phyloP scores from a whole-genome alignment of 92 coral and sea anemone species.

The Meandrina meandrites region DNA sequence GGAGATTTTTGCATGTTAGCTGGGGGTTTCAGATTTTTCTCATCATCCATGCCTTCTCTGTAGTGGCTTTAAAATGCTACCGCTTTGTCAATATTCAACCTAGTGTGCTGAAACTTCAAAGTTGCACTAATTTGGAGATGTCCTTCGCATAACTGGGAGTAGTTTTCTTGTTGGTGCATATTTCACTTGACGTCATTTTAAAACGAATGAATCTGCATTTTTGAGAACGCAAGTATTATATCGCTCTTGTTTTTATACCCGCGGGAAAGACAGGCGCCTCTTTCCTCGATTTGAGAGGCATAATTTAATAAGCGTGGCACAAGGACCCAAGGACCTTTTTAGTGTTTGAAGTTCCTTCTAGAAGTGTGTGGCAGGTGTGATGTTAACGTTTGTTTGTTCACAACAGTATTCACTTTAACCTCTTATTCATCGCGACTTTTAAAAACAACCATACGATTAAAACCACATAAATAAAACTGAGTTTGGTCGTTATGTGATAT shows the following conservation, averaged over 20 bases:
- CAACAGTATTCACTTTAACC: conserved; percentile 31
- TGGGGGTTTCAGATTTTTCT: neutral
- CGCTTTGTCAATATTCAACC: neutral
- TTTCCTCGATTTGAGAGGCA: conserved; percentile 36
- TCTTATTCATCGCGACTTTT: conserved; percentile 13
- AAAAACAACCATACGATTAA: conserved; percentile 16
- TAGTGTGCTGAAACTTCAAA: neutral
- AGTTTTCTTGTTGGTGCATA: neutral
- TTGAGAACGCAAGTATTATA: neutral
- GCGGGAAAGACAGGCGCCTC: conserved; percentile 22
- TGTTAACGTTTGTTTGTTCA: conserved; percentile 43
- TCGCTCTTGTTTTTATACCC: conserved; percentile 19
- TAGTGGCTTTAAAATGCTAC: neutral
- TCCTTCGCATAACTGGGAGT: neutral
- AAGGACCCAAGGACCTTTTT: conserved; percentile 41
- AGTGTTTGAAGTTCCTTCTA: conserved; percentile 24
- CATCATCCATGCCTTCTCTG: neutral
- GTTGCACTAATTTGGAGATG: neutral
- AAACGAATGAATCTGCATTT: neutral
- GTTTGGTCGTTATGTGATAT: conserved; percentile 8
- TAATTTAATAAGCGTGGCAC: conserved; percentile 41
- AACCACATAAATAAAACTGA: conserved; percentile 1
- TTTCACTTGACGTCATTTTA: neutral
- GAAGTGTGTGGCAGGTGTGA: conserved; percentile 30
- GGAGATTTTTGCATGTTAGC: neutral